Base-by-base conservation (phyloP, 2,888 invertebrate species). In the Lasioglossum oenotherae region DNA sequence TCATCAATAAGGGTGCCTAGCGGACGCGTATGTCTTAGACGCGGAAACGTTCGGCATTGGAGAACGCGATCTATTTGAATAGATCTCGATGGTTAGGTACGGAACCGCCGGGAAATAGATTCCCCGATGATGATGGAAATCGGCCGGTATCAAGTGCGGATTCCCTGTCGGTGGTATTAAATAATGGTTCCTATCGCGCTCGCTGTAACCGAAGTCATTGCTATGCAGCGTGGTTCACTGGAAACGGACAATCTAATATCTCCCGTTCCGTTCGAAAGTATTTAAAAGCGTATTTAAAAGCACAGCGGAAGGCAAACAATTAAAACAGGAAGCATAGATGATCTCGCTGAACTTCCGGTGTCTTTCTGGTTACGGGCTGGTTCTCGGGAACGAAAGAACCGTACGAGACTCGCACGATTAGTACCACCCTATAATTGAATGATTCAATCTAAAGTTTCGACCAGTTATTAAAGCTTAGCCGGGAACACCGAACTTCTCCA, bases 31-130 rank as follows among this genome's bases (percentile, higher is more conserved):
- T 71, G 80, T 67, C 64, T 79, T 79, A 69, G 80, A 84, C 64
- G 57, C 4, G 73, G 75, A 69, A 75, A 79, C 64, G 78, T 73
- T 85, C 80, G 38, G 74, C 60, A 74, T 76, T 80, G 49, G 73
- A 73, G 38, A 84, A 84, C 73, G 78, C 76, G 80, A 85, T 85
- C 85, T 85, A 79, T 85, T 85, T 85, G 85, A 84, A 85, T 85
- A 85, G 80, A 85, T 84, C 84, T 85, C 64, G 84, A 84, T 69
- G 80, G 85, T 76, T 85, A 67, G 80, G 73, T 75, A 38, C 69
- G 75, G 57, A 72, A 79, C 53, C 60, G 57, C 73, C 41, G 83
- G 78, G 78, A 74, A 84, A 69, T 60, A 78, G 85, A 83, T 44
- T 67, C 64, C 53, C 72, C 16, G 84, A 85, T 84, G 76, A 84